Conservation (phyloP, 2,113 vertebrate species). For the Cochlearius cochlearius region DNA sequence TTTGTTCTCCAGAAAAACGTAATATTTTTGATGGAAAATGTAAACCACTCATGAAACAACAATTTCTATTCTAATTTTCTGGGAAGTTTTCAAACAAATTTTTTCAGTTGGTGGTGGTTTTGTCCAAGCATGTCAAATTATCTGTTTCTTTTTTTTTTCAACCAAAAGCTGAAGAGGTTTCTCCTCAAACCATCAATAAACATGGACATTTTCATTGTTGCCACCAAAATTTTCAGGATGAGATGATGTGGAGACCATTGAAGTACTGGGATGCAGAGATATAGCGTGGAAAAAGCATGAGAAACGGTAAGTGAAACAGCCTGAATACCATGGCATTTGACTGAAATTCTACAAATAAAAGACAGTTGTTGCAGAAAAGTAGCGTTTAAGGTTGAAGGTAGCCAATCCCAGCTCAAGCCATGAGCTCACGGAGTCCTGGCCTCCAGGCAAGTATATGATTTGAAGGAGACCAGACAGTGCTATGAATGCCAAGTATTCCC, state of each 20-base stretch:
- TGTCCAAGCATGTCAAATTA: background rate
- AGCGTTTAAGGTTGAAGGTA: background rate
- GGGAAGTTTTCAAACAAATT: background rate
- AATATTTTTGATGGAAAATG: background rate
- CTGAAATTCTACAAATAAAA: slow-evolving; percentile 21
- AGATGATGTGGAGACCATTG: background rate
- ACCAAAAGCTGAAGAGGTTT: background rate
- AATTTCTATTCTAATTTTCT: background rate
- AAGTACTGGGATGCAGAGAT: background rate
- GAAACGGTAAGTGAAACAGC: background rate
- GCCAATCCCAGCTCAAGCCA: background rate
- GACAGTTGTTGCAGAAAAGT: slow-evolving; percentile 4
- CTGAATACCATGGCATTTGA: background rate
- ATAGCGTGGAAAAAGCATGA: background rate
- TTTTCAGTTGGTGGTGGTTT: background rate
- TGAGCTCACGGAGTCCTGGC: background rate
- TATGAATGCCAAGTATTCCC: slow-evolving; percentile 6
- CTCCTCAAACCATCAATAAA: background rate
- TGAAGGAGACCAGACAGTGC: slow-evolving; percentile 5
- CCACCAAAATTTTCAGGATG: background rate
- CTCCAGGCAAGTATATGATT: background rate
- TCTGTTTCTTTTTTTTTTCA: background rate
- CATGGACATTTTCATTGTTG: background rate
- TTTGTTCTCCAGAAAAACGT: background rate
- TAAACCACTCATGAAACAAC: background rate